phyloP scores from a whole-genome alignment of 2,113 vertebrate genomes.

The Platysteira castanea region DNA sequence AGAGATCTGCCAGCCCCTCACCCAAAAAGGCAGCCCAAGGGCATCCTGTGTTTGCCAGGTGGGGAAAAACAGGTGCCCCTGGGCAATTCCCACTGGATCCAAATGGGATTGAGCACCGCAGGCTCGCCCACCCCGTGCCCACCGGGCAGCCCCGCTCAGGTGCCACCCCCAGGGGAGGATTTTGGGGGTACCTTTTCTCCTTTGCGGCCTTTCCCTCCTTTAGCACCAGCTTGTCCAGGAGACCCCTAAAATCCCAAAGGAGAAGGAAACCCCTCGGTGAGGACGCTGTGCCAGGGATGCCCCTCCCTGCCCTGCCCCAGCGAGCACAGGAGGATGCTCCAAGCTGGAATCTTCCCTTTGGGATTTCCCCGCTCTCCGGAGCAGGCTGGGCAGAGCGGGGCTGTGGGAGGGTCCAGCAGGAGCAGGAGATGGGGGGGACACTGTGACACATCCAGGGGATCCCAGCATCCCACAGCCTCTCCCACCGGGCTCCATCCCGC shows the following conservation, averaged over 20 bases:
- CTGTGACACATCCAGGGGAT: fast-evolving
- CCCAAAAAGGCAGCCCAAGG: background rate
- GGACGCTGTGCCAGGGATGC: background rate
- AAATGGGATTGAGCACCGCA: background rate
- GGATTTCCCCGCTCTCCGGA: background rate
- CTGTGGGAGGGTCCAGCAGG: background rate
- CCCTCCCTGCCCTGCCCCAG: background rate
- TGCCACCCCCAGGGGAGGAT: background rate
- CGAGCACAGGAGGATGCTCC: background rate
- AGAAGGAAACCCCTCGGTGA: background rate
- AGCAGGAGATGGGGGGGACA: background rate
- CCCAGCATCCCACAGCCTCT: background rate
- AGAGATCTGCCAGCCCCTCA: background rate
- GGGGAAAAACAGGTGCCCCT: fast-evolving
- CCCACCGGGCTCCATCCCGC: background rate
- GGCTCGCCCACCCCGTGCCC: background rate
- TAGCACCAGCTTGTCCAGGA: constrained; percentile 70
- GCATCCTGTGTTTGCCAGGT: background rate
- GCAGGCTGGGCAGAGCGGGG: background rate
- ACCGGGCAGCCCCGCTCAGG: fast-evolving
- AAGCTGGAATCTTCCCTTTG: background rate
- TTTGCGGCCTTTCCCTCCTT: constrained; percentile 74
- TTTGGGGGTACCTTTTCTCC: constrained; percentile 79
- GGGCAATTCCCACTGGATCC: background rate
- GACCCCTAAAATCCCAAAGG: constrained; percentile 69